These are phyloP conservation scores for Hestina assimilis DNA, from an alignment of 1,140 invertebrate species.

Conservation along the genomic window DNA sequence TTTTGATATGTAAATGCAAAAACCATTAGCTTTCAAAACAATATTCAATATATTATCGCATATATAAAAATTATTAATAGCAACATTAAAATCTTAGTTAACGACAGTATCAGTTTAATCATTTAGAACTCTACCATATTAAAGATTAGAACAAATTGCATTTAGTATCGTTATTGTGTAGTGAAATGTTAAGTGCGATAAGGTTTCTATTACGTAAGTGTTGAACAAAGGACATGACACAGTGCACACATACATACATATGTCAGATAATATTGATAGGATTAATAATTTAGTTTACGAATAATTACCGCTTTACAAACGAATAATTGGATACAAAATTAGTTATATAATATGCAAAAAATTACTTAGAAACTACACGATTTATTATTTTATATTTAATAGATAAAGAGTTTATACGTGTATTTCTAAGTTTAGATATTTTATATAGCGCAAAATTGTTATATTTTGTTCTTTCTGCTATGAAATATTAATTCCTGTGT, in stretches of 20 bases:
- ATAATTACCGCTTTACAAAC: not conserved
- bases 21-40: too few species aligned
- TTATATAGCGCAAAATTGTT: too few species aligned
- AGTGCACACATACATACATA: slow-evolving; percentile 4
- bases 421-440: too few species aligned
- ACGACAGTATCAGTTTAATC: too few species aligned
- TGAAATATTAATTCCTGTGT: too few species aligned
- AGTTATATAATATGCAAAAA: not conserved
- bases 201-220: slow-evolving; percentile 1
- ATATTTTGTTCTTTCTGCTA: too few species aligned
- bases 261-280: slow-evolving; percentile 22
- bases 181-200: not conserved
- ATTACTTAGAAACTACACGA: too few species aligned
- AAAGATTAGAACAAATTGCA: not conserved
- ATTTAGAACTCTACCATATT: not conserved
- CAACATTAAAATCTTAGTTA: not conserved
- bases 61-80: not conserved
- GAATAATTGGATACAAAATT: not conserved
- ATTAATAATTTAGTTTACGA: slow-evolving; percentile 17
- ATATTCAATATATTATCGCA: not conserved
- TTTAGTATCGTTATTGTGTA: not conserved
- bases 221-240: not conserved
- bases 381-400: too few species aligned
- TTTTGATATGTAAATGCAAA: too few species aligned
- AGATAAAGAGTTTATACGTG: too few species aligned